Conservation (phyloP, 2,113 vertebrate genomes). For the Ciconia boyciana region DNA sequence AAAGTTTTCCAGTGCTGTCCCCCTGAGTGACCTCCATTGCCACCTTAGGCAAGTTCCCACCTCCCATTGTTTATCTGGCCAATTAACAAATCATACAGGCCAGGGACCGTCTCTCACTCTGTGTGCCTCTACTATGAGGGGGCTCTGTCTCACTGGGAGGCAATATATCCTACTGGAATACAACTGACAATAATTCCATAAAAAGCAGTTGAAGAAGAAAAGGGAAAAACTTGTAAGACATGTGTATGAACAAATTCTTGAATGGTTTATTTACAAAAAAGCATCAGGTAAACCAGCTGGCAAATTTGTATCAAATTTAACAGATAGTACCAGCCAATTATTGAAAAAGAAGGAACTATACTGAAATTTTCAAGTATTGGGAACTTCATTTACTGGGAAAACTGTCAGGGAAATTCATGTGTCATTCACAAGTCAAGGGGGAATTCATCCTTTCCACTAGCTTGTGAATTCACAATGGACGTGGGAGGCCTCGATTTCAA, state of each 20-base stretch:
- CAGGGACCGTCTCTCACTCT: neutral
- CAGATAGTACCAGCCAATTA: rapidly evolving
- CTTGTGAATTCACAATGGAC: neutral
- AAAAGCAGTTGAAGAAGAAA: neutral
- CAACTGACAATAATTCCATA: neutral
- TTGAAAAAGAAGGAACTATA: neutral
- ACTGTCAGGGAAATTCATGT: neutral
- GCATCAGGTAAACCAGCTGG: neutral
- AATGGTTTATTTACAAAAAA: neutral
- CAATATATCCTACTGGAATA: neutral
- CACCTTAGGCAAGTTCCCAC: neutral
- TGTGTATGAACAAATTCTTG: neutral
- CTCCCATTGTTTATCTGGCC: neutral
- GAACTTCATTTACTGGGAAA: neutral
- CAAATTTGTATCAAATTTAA: neutral
- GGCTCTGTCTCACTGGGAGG: neutral
- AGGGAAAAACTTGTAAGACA: neutral
- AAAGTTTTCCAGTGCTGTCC: neutral
- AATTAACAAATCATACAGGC: neutral
- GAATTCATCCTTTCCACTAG: neutral
- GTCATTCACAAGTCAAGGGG: neutral
- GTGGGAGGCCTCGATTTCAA: neutral
- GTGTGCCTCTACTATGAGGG: neutral
- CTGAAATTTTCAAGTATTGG: neutral
- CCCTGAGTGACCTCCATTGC: neutral